These are phyloP conservation scores for Chaetops frenatus DNA, from an alignment of 2,113 vertebrate species.

Conservation along the genomic window DNA sequence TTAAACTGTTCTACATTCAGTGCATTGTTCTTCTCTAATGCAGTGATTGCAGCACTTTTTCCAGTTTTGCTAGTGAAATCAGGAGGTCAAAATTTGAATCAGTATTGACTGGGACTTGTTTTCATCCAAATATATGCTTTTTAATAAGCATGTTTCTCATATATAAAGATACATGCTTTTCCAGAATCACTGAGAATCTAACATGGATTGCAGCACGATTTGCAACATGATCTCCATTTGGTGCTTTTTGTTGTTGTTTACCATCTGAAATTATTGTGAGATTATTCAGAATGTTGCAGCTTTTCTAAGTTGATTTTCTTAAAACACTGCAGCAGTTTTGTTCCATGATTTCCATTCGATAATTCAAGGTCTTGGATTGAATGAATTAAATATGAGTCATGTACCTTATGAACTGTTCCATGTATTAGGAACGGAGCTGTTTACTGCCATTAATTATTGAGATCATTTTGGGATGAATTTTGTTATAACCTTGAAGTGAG, in stretches of 20 bases:
- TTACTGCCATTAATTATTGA: constrained; percentile 37
- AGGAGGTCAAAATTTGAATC: not conserved
- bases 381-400: constrained; percentile 41
- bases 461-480: constrained; percentile 27
- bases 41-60: not conserved
- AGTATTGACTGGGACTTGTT: not conserved
- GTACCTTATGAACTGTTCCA: constrained; percentile 18
- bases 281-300: not conserved
- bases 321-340: not conserved
- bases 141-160: not conserved
- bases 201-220: not conserved
- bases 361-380: constrained; percentile 10
- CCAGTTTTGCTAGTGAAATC: not conserved
- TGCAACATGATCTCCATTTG: not conserved
- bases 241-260: not conserved
- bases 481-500: not conserved
- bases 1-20: not conserved
- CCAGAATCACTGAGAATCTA: not conserved
- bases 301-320: not conserved
- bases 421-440: constrained; percentile 40
- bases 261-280: not conserved
- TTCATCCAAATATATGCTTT: not conserved
- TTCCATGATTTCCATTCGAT: constrained; percentile 13
- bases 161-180: not conserved
- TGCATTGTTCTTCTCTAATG: not conserved